Base-by-base conservation (phyloP, 37 sponge, comb jelly and placozoan species). In the Bolinopsis microptera region DNA sequence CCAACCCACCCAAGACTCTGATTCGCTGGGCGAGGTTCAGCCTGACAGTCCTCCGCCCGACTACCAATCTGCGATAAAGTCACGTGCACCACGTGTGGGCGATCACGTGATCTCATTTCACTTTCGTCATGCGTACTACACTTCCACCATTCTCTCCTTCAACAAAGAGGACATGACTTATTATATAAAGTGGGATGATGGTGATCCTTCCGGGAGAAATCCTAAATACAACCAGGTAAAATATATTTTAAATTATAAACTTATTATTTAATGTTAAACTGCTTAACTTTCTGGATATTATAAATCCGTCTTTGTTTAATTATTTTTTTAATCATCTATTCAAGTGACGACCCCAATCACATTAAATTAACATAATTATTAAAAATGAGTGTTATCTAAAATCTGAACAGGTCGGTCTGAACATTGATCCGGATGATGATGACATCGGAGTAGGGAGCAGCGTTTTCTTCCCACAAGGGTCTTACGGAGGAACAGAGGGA, bases 111-210 rank as follows among this genome's bases (percentile, higher is more conserved):
- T 86, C 48, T 86, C 90, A 25, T 61, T 39, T 26, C 90, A 86
- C 90, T 86, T 86, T 61, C 48, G 67, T 2, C 90, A 86, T 61
- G 90, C 90, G 0, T 86, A 86, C 90, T 86, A 35, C 90, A 86
- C 90, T 24, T 41, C 90, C 13, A 86, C 90, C 2, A 86, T 86
- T 61, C 90, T 86, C 26, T 86, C 90, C 8, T 86, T 86, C 67
- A 33, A 86, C 36, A 39, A 41, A n/a, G 67, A 38, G 36, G 90
- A 86, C 31, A 86, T 86, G 90, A 27, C 90, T 0, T 86, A 86
- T 39, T 38, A 40, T 86, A 86, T 86, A 13, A 27, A 86, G 90
- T 86, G 90, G 90, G 90, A 86, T 23, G 90, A 86, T 26, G 90
- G 90, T 18, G 90, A 86, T 26, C 90, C 90, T 22, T 35, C 67